Evolutionary conservation across 2,113 vertebrate species (phyloP), one percentile per base, ranked within the genome.

Genomic region (Zosterops japonicus): DNA sequence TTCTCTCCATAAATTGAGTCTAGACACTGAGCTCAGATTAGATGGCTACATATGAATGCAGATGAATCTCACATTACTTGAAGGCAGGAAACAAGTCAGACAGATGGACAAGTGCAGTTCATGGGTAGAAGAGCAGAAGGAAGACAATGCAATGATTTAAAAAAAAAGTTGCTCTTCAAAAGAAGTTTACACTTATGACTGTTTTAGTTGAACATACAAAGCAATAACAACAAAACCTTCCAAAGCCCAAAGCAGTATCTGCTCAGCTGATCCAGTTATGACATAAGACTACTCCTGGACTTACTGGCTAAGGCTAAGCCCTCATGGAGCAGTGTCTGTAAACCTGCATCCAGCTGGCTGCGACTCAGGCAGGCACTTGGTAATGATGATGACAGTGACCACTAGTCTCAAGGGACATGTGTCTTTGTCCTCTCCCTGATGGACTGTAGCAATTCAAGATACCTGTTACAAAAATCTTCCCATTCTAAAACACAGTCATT

Each of bases 21-120:
- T 94, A 97, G 95, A 95, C 96, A 80, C 68, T 95, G 89, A 97
- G 93, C 94, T 97, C 95, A 97, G 86, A 74, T 49, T 18, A 63
- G 68, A 78, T 36, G 56, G 69, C 80, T 67, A 52, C 52, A 81
- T 42, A 91, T 15, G 83, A 94, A 94, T 94, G 80, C 83, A 87
- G 94, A 97, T 94, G 86, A 89, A 89, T 67, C 42, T 90, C 47
- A n/a, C 56, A 52, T 31, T 41, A 39, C 0, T 0, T 41, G 70
- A 84, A 87, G 81, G 74, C 72, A 94, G 89, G 74, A 95, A 95
- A 89, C 49, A 75, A 91, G 60, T 60, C 72, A 90, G 86, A 94
- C 70, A 85, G 75, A 90, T 9, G 44, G 64, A 71, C 93, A 90
- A 39, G 53, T 29, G 41, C 53, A 89, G 55, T 27, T 82, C 69